Percentiles rank a stretch among this genome's conserved stretches.
phyloP scores from a whole-genome alignment of 2,797 vertebrate species.

The Graptemys geographica region DNA sequence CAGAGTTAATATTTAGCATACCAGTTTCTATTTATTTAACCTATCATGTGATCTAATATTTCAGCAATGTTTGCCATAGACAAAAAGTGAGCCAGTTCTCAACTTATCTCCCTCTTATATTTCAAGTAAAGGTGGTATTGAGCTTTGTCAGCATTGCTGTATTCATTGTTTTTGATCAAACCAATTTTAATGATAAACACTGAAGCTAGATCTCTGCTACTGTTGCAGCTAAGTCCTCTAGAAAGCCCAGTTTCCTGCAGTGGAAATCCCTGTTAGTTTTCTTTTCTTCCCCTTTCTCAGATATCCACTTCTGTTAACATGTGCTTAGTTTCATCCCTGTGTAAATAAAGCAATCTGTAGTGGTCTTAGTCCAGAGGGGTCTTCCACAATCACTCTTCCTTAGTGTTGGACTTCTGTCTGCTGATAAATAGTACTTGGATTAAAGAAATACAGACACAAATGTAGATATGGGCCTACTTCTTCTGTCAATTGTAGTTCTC shows the following conservation, averaged over 20 bases:
- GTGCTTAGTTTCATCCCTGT: not conserved
- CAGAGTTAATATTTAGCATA: slow-evolving; percentile 55
- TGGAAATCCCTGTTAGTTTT: not conserved
- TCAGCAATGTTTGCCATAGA: slow-evolving; percentile 13
- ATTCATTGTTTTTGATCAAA: not conserved
- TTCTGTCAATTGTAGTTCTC: not conserved
- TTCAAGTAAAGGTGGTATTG: not conserved
- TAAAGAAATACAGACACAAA: not conserved
- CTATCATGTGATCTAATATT: slow-evolving; percentile 55
- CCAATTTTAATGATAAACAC: not conserved
- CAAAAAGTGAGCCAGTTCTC: not conserved
- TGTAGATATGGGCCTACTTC: not conserved
- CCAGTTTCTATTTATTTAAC: slow-evolving; percentile 44
- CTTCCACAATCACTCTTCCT: not conserved
- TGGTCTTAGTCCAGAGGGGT: not conserved
- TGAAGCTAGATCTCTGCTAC: not conserved
- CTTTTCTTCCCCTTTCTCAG: not conserved
- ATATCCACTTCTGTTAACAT: not conserved
- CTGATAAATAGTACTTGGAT: fast-evolving
- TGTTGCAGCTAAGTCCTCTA: not conserved
- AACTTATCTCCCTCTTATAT: not conserved
- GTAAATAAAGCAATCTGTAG: not conserved
- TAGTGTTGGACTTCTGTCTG: not conserved
- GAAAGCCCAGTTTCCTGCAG: not conserved
- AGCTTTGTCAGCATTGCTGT: not conserved